A percentile compares a stretch with the other conserved stretches of the same genome.
phyloP scores from a whole-genome alignment of 2,888 invertebrate genomes.

The Linnaemya vulpina region DNA sequence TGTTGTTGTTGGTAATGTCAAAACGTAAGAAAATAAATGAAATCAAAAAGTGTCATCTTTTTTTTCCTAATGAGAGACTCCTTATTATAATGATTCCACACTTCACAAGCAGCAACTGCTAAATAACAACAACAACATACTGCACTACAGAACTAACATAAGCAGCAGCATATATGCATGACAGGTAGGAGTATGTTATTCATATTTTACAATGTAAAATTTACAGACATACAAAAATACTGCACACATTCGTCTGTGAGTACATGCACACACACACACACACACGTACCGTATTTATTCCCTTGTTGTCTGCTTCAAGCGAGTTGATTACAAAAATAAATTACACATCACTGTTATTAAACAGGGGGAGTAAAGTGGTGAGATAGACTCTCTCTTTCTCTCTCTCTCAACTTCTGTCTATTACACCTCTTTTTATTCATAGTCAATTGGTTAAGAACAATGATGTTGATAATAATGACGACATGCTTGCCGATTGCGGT shows the following conservation, averaged over 20 bases:
- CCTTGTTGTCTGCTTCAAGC: conserved; percentile 53
- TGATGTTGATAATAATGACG: conserved; percentile 16
- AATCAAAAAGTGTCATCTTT: conserved; percentile 58
- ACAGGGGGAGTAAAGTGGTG: conserved; percentile 14
- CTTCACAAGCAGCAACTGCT: conserved; percentile 31
- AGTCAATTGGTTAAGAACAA: conserved; percentile 36
- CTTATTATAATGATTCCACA: conserved; percentile 55
- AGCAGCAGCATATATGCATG: conserved; percentile 2
- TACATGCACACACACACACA: neutral
- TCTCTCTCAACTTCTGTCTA: too few species aligned
- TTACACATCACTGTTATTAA: conserved; percentile 1
- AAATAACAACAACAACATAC: conserved; percentile 39
- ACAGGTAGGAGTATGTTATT: neutral
- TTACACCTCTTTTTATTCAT: neutral
- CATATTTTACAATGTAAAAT: too few species aligned
- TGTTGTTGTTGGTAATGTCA: too few species aligned
- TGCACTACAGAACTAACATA: neutral
- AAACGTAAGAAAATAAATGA: conserved; percentile 4
- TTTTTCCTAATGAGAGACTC: conserved; percentile 60
- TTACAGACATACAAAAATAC: neutral
- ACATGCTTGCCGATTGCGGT: conserved; percentile 19
- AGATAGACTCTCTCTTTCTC: neutral
- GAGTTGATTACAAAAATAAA: conserved; percentile 26
- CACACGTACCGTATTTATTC: conserved; percentile 12
- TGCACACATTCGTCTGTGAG: too few species aligned